A percentile compares a stretch with the other conserved stretches of the same genome.
Conservation (phyloP, 2,888 invertebrate genomes). For the Drosophila nigricruria region DNA sequence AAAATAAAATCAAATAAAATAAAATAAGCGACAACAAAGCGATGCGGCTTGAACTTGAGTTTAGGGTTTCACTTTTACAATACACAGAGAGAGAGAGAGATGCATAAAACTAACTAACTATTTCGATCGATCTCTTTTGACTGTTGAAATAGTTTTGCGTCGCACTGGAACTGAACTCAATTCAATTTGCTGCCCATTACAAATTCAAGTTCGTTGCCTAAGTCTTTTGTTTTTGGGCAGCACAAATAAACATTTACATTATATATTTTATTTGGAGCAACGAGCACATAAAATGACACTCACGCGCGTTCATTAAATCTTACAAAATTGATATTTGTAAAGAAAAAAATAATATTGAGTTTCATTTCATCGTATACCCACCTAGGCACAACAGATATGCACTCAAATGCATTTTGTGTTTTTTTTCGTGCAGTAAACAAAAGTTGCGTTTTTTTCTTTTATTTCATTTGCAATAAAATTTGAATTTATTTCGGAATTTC, state of each 20-base stretch:
- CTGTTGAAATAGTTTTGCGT: constrained; percentile 27
- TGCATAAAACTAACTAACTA: constrained; percentile 7
- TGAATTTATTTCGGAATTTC: constrained; percentile 28
- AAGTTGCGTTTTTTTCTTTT: constrained; percentile 15
- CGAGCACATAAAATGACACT: constrained; percentile 49
- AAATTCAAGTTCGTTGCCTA: constrained; percentile 70
- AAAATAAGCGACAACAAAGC: constrained; percentile 10
- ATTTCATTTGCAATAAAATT: constrained; percentile 43
- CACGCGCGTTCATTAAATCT: constrained; percentile 17
- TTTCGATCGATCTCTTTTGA: constrained; percentile 19
- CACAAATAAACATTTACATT: neutral
- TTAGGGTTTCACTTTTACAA: constrained; percentile 58
- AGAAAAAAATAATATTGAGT: neutral
- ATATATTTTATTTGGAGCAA: constrained; percentile 16
- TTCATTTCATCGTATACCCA: constrained; percentile 58
- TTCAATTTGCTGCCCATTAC: constrained; percentile 10
- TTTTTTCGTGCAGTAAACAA: constrained; percentile 1
- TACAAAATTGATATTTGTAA: constrained; percentile 37
- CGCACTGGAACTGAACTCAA: constrained; percentile 13
- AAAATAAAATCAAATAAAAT: neutral
- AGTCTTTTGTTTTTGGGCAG: constrained; percentile 69
- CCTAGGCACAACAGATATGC: constrained; percentile 68
- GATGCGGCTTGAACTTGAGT: constrained; percentile 53
- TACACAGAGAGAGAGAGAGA: neutral
- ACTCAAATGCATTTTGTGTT: constrained; percentile 62